These are phyloP conservation scores for Dione juno DNA, from an alignment of 2,888 invertebrate genomes.

Conservation along the genomic window DNA sequence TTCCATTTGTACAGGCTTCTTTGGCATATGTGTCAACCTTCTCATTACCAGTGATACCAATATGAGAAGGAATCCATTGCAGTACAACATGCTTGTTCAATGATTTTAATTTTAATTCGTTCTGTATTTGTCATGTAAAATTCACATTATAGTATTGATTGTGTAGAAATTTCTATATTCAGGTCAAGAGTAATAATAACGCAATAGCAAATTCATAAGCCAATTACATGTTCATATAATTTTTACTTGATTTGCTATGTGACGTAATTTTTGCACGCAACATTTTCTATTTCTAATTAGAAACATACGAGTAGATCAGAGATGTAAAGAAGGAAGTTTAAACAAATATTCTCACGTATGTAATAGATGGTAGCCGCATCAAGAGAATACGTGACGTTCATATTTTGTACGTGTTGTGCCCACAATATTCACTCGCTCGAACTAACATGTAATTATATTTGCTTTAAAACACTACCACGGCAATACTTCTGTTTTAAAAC, in stretches of 20 bases:
- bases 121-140: neutral
- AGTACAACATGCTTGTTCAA: too few relatives aligned
- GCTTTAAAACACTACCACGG: neutral
- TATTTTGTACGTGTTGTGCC: conserved; percentile 60
- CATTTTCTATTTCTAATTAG: conserved; percentile 29
- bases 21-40: too few relatives aligned
- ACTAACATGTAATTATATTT: conserved; percentile 29
- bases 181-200: conserved; percentile 31
- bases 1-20: too few relatives aligned
- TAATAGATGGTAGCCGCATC: conserved; percentile 62
- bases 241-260: conserved; percentile 4
- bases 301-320: conserved; percentile 15
- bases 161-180: conserved; percentile 25
- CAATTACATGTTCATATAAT: neutral
- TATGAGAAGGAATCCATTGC: too few relatives aligned
- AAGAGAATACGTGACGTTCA: conserved; percentile 66
- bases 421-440: conserved; percentile 46
- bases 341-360: conserved; percentile 78
- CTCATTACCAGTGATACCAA: too few relatives aligned
- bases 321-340: conserved; percentile 51
- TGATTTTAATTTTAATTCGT: too few relatives aligned
- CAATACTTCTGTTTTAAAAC: neutral
- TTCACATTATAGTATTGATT: conserved; percentile 15
- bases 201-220: neutral
- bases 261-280: conserved; percentile 19